phyloP scores from a whole-genome alignment of 2,113 vertebrate species.

The Anser cygnoides region DNA sequence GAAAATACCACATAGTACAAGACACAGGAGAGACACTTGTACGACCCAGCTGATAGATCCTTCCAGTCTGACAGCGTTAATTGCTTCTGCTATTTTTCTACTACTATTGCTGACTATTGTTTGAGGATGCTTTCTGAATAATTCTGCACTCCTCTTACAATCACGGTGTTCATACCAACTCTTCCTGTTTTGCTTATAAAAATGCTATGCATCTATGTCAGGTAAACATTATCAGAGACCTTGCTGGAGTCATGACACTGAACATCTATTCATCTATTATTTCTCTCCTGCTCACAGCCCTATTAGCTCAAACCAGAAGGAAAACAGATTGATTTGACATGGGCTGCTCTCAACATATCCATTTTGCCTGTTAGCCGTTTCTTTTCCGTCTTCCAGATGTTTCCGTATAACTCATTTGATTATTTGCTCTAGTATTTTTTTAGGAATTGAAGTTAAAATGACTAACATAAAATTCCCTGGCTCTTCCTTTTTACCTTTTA shows the following conservation, averaged over 20 bases:
- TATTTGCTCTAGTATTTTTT: neutral
- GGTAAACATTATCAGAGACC: neutral
- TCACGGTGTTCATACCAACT: neutral
- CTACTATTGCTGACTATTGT: neutral
- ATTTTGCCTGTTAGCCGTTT: neutral
- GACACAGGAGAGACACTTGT: neutral
- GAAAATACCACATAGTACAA: neutral
- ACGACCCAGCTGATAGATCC: neutral
- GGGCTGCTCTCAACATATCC: neutral
- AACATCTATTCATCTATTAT: neutral
- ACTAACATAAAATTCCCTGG: neutral
- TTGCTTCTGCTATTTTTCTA: neutral
- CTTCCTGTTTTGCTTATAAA: neutral
- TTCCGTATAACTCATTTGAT: neutral
- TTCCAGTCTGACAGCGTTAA: neutral
- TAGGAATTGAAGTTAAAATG: neutral
- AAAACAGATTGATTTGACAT: neutral
- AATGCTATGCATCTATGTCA: neutral
- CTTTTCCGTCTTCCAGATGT: neutral
- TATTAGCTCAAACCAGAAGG: neutral
- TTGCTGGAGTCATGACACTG: neutral
- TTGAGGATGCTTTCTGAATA: neutral
- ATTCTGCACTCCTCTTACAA: neutral
- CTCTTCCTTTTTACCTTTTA: neutral
- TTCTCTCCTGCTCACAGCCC: neutral